Conservation (phyloP, 1,140 invertebrate genomes). For the Sycophaga agraensis region DNA sequence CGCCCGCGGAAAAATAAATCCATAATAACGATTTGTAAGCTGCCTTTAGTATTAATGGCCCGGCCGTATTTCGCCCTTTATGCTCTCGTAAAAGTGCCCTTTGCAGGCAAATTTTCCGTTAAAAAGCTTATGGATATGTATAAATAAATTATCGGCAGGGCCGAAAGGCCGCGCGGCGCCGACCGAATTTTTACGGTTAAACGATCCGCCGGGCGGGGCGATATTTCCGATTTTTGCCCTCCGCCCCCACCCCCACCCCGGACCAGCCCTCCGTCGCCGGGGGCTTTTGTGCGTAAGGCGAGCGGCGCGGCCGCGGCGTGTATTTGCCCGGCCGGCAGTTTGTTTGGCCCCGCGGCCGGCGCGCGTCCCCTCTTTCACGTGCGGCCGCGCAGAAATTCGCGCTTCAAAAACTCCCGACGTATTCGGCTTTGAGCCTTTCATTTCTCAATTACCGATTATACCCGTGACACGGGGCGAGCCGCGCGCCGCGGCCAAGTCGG, state of each 20-base stretch:
- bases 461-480: neutral
- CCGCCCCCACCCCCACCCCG: neutral
- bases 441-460: conserved; percentile 23
- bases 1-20: too few relatives aligned
- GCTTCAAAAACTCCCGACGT: conserved; percentile 13
- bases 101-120: conserved; percentile 15
- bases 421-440: conserved; percentile 11
- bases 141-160: conserved; percentile 20
- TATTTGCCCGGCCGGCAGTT: too few relatives aligned
- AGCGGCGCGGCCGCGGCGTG: too few relatives aligned
- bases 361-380: neutral
- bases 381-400: conserved; percentile 11
- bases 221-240: neutral
- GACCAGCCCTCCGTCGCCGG: too few relatives aligned
- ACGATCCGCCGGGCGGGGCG: neutral
- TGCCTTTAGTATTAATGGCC: neutral
- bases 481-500: neutral
- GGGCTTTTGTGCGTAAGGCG: neutral
- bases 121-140: conserved; percentile 24
- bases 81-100: conserved; percentile 11
- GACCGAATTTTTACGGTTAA: conserved; percentile 6
- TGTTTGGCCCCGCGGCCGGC: neutral
- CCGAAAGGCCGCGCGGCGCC: neutral
- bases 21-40: neutral
- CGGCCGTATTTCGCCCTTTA: conserved; percentile 11